Base-by-base conservation (phyloP, 1,140 invertebrate genomes). In the Polypedilum vanderplanki region DNA sequence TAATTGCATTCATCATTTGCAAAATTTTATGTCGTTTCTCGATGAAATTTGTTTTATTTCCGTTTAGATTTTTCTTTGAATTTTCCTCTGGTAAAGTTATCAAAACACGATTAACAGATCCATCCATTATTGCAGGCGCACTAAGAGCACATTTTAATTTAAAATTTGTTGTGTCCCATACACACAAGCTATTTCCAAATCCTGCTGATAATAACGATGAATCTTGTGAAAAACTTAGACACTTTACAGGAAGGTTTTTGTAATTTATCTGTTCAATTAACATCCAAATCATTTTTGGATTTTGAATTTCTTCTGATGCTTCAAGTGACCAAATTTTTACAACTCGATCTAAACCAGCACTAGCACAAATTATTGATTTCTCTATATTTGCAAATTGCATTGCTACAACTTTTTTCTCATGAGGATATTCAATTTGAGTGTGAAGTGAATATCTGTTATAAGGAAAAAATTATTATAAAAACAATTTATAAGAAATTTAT, bases 251-350 rank as follows among this genome's bases (percentile, higher is more conserved):
- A 15, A 89, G 77, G 77, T 89, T 83, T 20, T 87, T 83, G 79
- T 92, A 93, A 74, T 84, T 86, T 1, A 89, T 88, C 40, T 88
- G 82, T 70, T 87, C 87, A 17, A 87, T 83, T 80, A 90, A 92
- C 70, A 79, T 84, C 93, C 93, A 94, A 78, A 85, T 79, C 7
- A 73, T 78, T 33, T 80, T 76, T 80, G 79, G 1, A 84, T 86
- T 86, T 76, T 88, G 83, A 41, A 87, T 83, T 76, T 85, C 87
- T 7, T 82, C 81, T 20, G 84, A 81, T 75, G 88, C 85, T 3
- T 83, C 79, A 0, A 92, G 77, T 75, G 83, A 82, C 92, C 92
- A 94, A 9, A 92, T 82, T 82, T 92, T 93, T 77, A 93, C 91
- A 77, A 87, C 87, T 22, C 87, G 85, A 82, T 94, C 92, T 73